A percentile compares a stretch with the other conserved stretches of the same genome.
Conservation (phyloP, 1,140 invertebrate genomes). For the Drosophila busckii region DNA sequence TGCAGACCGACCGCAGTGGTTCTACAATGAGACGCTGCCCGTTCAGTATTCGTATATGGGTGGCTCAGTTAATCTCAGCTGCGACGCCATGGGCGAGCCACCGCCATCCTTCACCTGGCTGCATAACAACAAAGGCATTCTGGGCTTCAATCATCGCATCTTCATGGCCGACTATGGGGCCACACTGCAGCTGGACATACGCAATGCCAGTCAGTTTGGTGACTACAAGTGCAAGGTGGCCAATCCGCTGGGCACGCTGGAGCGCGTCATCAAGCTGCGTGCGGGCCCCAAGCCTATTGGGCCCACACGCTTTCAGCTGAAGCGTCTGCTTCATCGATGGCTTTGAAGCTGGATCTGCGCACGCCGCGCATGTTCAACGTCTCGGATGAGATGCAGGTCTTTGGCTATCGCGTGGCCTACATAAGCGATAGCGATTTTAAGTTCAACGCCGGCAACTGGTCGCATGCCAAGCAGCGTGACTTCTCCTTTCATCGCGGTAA, state of each 20-base stretch:
- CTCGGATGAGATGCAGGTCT: constrained; percentile 71
- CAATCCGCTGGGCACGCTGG: constrained; percentile 80
- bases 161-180: constrained; percentile 79
- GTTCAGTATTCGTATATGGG: constrained; percentile 79
- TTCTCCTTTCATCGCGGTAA: constrained; percentile 68
- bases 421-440: constrained; percentile 70
- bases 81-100: constrained; percentile 81
- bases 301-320: constrained; percentile 75
- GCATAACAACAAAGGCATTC: constrained; percentile 69
- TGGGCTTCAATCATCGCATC: constrained; percentile 72
- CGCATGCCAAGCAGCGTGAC: constrained; percentile 61
- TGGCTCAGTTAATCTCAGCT: constrained; percentile 81
- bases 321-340: constrained; percentile 65
- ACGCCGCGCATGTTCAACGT: constrained; percentile 55
- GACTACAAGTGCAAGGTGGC: constrained; percentile 81
- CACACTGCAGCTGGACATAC: constrained; percentile 79
- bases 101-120: constrained; percentile 82
- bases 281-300: constrained; percentile 80
- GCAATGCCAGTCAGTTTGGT: constrained; percentile 79
- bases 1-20: constrained; percentile 70
- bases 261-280: constrained; percentile 80
- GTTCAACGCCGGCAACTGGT: constrained; percentile 71
- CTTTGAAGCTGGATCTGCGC: constrained; percentile 78
- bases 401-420: constrained; percentile 70
- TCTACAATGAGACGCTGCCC: constrained; percentile 66